Evolutionary conservation across 2,888 invertebrate species (phyloP).

Genomic region (Drosophila gaucha): DNA sequence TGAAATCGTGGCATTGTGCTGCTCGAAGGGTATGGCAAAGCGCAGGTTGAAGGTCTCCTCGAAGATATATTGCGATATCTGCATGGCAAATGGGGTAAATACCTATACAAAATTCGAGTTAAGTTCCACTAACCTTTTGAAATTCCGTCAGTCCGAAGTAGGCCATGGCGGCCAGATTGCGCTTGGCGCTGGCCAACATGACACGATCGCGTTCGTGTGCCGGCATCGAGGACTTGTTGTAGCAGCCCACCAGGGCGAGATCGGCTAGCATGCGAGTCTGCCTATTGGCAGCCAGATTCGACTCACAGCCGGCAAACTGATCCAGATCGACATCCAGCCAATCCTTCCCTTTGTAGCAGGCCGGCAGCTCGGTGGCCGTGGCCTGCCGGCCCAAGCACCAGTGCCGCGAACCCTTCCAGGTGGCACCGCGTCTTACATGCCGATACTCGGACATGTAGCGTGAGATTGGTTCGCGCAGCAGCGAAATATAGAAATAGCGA

Average conservation of each 20-base stretch:
- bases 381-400: conserved; percentile 91
- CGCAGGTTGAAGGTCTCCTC: conserved; percentile 96
- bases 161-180: conserved; percentile 97
- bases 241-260: conserved; percentile 97
- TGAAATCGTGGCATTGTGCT: conserved; percentile 95
- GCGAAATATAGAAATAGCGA: conserved; percentile 98
- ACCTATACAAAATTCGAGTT: fast-evolving
- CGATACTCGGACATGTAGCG: conserved; percentile 98
- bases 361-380: conserved; percentile 92
- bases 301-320: conserved; percentile 95
- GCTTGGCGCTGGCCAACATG: conserved; percentile 97
- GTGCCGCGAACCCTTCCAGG: conserved; percentile 94
- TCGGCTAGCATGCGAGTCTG: conserved; percentile 99
- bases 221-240: conserved; percentile 92
- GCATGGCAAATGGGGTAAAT: conserved; percentile 35
- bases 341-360: conserved; percentile 90
- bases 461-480: conserved; percentile 96
- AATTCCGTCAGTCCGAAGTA: conserved; percentile 98
- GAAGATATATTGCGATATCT: conserved; percentile 96
- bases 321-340: conserved; percentile 96
- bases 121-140: conserved; percentile 89
- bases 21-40: conserved; percentile 95
- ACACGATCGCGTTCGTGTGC: conserved; percentile 91
- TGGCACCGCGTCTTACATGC: conserved; percentile 98
- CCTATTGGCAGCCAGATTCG: conserved; percentile 97